Evolutionary conservation across 2,113 vertebrate species (phyloP).

Genomic region (Cavia aperea): DNA sequence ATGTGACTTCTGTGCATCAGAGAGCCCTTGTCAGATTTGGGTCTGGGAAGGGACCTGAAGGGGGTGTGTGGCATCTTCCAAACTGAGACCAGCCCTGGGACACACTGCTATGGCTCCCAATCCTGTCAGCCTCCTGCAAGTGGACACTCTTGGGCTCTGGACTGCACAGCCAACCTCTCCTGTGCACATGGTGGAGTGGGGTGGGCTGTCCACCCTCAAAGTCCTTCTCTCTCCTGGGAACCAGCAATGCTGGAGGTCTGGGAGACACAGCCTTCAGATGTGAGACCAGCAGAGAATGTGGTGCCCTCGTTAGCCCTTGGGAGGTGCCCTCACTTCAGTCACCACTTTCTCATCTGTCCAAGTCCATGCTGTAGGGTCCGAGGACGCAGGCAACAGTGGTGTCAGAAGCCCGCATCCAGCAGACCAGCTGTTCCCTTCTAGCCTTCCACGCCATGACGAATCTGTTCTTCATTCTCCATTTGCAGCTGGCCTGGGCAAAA

Average conservation of each 20-base stretch:
- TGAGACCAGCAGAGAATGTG: too few relatives aligned
- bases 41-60: background rate
- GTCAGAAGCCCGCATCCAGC: too few relatives aligned
- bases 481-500: background rate
- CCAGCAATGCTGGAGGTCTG: background rate
- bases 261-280: background rate
- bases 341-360: too few relatives aligned
- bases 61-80: background rate
- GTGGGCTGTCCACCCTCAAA: background rate
- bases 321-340: background rate
- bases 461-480: background rate
- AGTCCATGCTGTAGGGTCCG: accelerated
- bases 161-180: background rate
- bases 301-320: background rate
- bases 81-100: too few relatives aligned
- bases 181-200: background rate
- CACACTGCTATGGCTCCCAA: background rate
- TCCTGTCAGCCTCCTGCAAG: accelerated
- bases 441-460: background rate
- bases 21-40: background rate
- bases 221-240: background rate
- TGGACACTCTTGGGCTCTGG: background rate
- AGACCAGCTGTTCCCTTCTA: background rate
- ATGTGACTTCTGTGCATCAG: background rate
- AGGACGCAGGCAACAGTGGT: background rate